phyloP scores from a whole-genome alignment of 2,888 invertebrate genomes.

The Phortica okadai region DNA sequence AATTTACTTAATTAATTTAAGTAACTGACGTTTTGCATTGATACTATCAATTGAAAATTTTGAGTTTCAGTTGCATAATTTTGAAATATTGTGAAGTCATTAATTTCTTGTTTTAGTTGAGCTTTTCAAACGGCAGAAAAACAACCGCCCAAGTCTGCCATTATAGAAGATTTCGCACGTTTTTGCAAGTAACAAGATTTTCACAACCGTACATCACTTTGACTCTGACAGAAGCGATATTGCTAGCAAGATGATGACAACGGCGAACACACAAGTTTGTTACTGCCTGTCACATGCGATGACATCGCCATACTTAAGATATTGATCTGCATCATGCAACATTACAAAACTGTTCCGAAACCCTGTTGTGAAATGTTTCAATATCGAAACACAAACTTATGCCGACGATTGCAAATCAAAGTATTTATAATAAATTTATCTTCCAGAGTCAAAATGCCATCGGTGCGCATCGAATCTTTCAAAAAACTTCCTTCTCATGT shows the following conservation, averaged over 20 bases:
- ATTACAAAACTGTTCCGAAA: conserved; percentile 2
- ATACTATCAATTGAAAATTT: not conserved
- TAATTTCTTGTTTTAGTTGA: conserved; percentile 16
- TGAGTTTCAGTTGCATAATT: conserved; percentile 19
- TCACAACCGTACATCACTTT: conserved; percentile 8
- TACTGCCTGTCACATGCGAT: conserved; percentile 44
- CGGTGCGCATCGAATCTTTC: conserved; percentile 68
- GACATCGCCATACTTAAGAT: conserved; percentile 42
- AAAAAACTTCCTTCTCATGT: conserved; percentile 82
- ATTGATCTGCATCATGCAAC: conserved; percentile 25
- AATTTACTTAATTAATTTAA: no score
- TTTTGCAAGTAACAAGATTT: conserved; percentile 12
- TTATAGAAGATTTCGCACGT: conserved; percentile 16
- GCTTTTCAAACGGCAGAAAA: not conserved
- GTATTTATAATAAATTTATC: conserved; percentile 19
- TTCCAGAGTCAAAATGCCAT: conserved; percentile 48
- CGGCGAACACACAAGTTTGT: conserved; percentile 39
- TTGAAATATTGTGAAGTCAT: conserved; percentile 16
- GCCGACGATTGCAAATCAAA: not conserved
- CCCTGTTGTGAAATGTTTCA: not conserved
- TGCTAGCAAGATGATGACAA: not conserved
- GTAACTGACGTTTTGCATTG: no score
- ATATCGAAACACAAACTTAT: not conserved
- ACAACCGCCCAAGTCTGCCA: not conserved
- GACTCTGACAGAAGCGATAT: not conserved